phyloP scores from a whole-genome alignment of 2,113 vertebrate genomes.

The Zeus faber region DNA sequence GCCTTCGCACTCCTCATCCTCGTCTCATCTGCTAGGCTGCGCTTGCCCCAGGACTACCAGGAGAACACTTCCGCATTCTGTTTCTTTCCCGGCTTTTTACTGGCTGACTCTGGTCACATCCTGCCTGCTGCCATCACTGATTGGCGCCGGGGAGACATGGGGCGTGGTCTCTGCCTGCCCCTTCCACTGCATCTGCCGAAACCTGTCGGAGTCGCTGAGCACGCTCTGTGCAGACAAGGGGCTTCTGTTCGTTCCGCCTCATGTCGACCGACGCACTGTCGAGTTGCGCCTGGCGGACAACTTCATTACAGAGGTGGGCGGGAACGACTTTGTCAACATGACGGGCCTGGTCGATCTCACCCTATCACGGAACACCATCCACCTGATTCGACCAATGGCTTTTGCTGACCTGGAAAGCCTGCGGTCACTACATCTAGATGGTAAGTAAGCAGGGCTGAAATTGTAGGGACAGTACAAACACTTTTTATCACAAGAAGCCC shows the following conservation, averaged over 20 bases:
- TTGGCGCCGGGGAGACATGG: slow-evolving; percentile 79
- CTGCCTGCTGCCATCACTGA: slow-evolving; percentile 67
- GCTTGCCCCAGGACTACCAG: slow-evolving; percentile 42
- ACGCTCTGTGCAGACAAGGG: slow-evolving; percentile 92
- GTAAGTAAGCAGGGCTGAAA: slow-evolving; percentile 35
- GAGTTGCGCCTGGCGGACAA: slow-evolving; percentile 90
- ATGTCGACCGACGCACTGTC: slow-evolving; percentile 88
- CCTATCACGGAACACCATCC: slow-evolving; percentile 88
- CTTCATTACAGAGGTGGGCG: slow-evolving; percentile 85
- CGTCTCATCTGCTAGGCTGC: slow-evolving; percentile 44
- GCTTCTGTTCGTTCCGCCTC: slow-evolving; percentile 85
- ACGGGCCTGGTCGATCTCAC: slow-evolving; percentile 86
- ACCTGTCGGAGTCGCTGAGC: slow-evolving; percentile 88
- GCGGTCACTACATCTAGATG: slow-evolving; percentile 86
- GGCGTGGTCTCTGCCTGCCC: slow-evolving; percentile 82
- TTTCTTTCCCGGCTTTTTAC: slow-evolving; percentile 53
- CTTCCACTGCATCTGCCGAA: slow-evolving; percentile 88
- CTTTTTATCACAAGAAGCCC: not conserved
- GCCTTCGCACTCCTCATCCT: slow-evolving; percentile 21
- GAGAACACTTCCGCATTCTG: slow-evolving; percentile 28
- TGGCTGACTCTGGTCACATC: slow-evolving; percentile 72
- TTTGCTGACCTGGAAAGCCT: slow-evolving; percentile 88
- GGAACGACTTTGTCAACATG: slow-evolving; percentile 88
- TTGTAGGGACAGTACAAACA: not conserved
- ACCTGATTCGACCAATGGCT: slow-evolving; percentile 80